Evolutionary conservation across 2,113 vertebrate species (phyloP), one percentile per base, ranked within the genome.

Genomic region (Agelaius phoeniceus): DNA sequence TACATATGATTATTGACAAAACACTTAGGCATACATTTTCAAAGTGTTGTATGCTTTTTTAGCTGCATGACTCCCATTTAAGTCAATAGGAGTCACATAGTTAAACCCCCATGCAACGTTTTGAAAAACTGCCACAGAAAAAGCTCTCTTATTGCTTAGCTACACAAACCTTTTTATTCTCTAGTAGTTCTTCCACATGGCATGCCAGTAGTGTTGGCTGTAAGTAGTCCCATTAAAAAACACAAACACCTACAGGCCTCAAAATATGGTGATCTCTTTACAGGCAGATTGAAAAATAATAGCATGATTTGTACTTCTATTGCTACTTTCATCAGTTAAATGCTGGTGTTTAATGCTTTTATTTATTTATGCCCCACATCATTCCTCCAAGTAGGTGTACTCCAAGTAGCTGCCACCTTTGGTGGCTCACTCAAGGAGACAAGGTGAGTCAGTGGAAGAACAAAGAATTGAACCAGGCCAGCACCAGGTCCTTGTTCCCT

Each of bases 51-150:
- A 51, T 96, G 82, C 71, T 39, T 52, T 93, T 94, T 96, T 95
- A 97, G 91, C 97, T 81, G 93, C 96, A 92, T 96, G 96, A 97
- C 65, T 96, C 83, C 91, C 86, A 93, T 97, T 97, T 96, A 95
- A 95, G 84, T 95, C 92, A 97, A 78, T 91, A 96, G 95, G 96
- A 97, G 85, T 84, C 86, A 89, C 59, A 67, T 12, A 84, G 62
- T 93, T 97, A 97, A 96, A 98, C 90, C 75, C 87, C 67, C 83
- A 86, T 61, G 84, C n/a, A 96, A 94, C 23, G 4, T 89, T 97
- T 97, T 97, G 87, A 96, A 97, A 97, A 97, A 97, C 94, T 97
- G 96, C 68, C 51, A 75, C 58, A 72, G 77, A 85, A 61, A 90
- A 90, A 26, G 46, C 55, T 90, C 79, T 80, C 48, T 96, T 84